Evolutionary conservation across 1,140 invertebrate species (phyloP), one percentile per base, ranked within the genome.

Genomic region (Monomorium pharaonis): DNA sequence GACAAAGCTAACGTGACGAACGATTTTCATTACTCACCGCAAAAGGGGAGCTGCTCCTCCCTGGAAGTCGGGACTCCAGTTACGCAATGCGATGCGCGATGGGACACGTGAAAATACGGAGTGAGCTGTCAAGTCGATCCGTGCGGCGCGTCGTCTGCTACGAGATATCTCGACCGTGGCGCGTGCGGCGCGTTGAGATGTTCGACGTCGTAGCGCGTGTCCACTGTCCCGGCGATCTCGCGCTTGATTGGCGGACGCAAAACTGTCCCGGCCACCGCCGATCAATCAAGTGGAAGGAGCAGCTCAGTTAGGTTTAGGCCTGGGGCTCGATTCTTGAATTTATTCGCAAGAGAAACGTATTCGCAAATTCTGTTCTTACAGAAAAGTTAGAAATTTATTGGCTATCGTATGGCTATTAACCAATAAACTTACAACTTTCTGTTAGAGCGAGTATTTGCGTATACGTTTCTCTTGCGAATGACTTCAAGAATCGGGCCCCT

Each of bases 41-140:
- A 93, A 92, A 92, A 91, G 84, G 88, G 90, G 86, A 93, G 91
- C 90, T 93, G 91, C 90, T 93, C 92, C 92, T 93, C 91, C 92
- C 91, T 92, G 91, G 92, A 91, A 90, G 92, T 72, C 84, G 87
- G n/a, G 88, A 88, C 37, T 83, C 87, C 88, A 92, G 89, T 93
- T 93, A 93, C 92, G 93, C 92, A 93, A 93, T 84, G 88, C 84
- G 92, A 92, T 92, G 86, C 88, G 86, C 85, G 54, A 92, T 77
- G 84, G 86, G 86, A 93, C 93, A 93, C 92, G 93, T 93, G 92
- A 92, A 92, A 91, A 90, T 88, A 91, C 90, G 60, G 86, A 91
- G 65, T 91, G 88, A 91, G 87, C 92, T 93, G 93, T 93, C 93
- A 93, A 93, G 91, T 92, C 90, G 89, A 92, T 89, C 51, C 47